A percentile compares a stretch with the other conserved stretches of the same genome.
Conservation (phyloP, 2,797 vertebrate species). For the Acipenser oxyrinchus region DNA sequence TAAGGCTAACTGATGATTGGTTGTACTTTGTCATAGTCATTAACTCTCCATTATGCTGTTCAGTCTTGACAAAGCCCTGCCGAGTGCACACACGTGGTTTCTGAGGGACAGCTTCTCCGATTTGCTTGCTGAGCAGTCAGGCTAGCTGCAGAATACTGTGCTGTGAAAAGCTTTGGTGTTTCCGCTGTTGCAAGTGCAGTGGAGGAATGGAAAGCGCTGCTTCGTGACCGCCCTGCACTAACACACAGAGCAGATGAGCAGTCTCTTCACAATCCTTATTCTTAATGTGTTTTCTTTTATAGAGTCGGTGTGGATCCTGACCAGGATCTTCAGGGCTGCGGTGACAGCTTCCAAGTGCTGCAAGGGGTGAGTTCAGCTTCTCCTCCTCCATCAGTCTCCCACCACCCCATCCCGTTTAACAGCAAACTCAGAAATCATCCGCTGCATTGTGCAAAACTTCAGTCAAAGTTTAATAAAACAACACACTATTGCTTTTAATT, state of each 20-base stretch:
- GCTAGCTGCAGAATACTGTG: background rate
- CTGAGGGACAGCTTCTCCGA: no score
- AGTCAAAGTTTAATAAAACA: background rate
- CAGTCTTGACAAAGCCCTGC: no score
- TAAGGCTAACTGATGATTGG: no score
- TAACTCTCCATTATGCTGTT: no score
- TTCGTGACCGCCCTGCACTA: background rate
- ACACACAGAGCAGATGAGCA: background rate
- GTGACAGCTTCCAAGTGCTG: constrained; percentile 92
- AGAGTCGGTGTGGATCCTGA: constrained; percentile 93
- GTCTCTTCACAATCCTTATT: background rate
- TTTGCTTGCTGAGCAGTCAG: background rate
- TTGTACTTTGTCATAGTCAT: no score
- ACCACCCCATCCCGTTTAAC: no score
- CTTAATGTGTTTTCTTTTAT: constrained; percentile 16
- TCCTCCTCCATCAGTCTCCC: background rate
- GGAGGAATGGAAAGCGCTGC: background rate
- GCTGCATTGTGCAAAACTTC: background rate
- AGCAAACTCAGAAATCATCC: no score
- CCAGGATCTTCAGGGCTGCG: constrained; percentile 79
- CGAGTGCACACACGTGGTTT: no score
- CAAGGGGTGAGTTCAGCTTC: constrained; percentile 76
- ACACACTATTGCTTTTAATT: background rate
- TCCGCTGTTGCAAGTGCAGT: background rate
- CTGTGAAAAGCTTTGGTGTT: background rate